phyloP scores from a whole-genome alignment of 2,797 vertebrate genomes.

The Micropoecilia bifurca region DNA sequence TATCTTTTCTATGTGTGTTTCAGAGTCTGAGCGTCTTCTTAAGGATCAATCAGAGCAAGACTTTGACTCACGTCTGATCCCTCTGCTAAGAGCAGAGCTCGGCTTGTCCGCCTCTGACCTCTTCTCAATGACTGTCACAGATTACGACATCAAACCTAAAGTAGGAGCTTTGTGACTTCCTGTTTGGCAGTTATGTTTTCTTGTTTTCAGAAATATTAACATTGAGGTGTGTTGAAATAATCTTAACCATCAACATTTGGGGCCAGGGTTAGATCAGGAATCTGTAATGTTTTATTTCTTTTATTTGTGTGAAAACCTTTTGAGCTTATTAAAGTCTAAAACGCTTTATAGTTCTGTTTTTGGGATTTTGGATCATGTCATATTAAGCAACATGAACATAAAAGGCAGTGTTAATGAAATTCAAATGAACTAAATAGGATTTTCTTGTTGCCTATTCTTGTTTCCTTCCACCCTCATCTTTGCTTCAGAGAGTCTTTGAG shows the following conservation, averaged over 20 bases:
- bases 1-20: not conserved
- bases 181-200: not conserved
- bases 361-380: not conserved
- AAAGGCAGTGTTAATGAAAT: not conserved
- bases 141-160: slow-evolving; percentile 79
- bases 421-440: not conserved
- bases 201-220: not conserved
- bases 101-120: slow-evolving; percentile 74
- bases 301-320: not conserved
- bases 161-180: slow-evolving; percentile 60
- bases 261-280: not conserved
- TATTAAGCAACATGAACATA: not conserved
- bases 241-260: not conserved
- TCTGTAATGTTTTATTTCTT: not conserved
- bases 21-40: slow-evolving; percentile 63
- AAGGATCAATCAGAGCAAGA: slow-evolving; percentile 45
- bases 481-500: slow-evolving; percentile 75
- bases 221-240: not conserved
- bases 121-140: slow-evolving; percentile 83
- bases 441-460: not conserved
- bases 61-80: slow-evolving; percentile 67
- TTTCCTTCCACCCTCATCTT: not conserved
- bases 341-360: not conserved
- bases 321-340: not conserved
- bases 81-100: slow-evolving; percentile 76